Evolutionary conservation across 2,113 vertebrate genomes (phyloP).

Genomic region (Sebastes fasciatus): DNA sequence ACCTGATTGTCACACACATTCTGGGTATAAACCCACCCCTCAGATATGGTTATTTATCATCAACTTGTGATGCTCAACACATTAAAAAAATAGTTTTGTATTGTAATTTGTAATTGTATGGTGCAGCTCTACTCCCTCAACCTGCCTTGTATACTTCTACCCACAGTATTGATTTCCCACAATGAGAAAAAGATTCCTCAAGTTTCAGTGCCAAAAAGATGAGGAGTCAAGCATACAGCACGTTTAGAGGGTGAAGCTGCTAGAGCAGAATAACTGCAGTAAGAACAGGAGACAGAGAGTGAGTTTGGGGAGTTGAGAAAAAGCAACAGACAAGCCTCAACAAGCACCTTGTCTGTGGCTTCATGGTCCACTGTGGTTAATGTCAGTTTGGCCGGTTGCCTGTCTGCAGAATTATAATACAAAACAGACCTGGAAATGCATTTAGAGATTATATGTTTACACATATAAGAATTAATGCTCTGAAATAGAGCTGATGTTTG

Average conservation of each 20-base stretch:
- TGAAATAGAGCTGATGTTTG: neutral
- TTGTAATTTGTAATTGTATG: conserved; percentile 10
- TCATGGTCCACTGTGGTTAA: neutral
- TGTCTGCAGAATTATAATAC: neutral
- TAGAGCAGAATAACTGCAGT: conserved; percentile 10
- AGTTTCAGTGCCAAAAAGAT: conserved; percentile 15
- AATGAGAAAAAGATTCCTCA: conserved; percentile 38
- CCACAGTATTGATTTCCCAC: conserved; percentile 15
- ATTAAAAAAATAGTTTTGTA: neutral
- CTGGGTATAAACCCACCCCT: conserved; percentile 8
- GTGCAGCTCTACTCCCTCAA: neutral
- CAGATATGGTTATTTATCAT: conserved; percentile 26
- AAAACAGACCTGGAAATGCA: neutral
- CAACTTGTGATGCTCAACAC: conserved; percentile 5
- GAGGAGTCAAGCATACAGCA: conserved; percentile 1
- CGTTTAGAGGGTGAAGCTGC: conserved; percentile 1
- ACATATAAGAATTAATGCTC: neutral
- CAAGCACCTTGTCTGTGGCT: conserved; percentile 13
- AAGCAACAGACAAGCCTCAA: conserved; percentile 31
- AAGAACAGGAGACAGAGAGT: neutral
- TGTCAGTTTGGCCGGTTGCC: neutral
- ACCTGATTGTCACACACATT: conserved; percentile 35
- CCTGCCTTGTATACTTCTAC: neutral
- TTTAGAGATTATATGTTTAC: neutral
- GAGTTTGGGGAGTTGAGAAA: conserved; percentile 19